phyloP scores from a whole-genome alignment of 2,113 vertebrate genomes.

The Etheostoma cragini region DNA sequence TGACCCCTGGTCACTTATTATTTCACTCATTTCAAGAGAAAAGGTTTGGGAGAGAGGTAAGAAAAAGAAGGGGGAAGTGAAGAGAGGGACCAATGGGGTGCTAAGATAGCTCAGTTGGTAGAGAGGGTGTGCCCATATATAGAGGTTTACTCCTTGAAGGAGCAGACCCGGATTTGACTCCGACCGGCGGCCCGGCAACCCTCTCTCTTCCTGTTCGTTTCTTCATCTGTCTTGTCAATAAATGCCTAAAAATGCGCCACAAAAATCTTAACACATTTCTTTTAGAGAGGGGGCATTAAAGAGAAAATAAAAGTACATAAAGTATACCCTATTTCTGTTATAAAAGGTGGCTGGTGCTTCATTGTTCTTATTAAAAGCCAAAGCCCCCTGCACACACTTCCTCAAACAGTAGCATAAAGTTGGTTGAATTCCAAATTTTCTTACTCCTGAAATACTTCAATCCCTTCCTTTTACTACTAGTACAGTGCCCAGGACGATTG shows the following conservation, averaged over 20 bases:
- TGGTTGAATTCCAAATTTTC: background rate
- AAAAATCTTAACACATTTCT: too few species aligned
- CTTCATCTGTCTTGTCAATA: too few species aligned
- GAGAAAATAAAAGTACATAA: background rate
- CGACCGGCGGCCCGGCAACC: too few species aligned
- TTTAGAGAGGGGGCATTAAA: background rate
- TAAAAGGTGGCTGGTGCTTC: background rate
- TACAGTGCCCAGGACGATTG: too few species aligned
- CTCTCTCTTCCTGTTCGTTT: too few species aligned
- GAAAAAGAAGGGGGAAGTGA: background rate
- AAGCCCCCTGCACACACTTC: too few species aligned
- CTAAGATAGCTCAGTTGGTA: too few species aligned
- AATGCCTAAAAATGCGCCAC: too few species aligned
- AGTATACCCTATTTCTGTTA: background rate
- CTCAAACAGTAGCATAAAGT: background rate
- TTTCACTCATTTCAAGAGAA: conserved; percentile 9
- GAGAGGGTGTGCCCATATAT: too few species aligned
- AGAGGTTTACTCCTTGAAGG: too few species aligned
- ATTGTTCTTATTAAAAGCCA: background rate
- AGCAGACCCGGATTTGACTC: too few species aligned
- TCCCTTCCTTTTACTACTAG: background rate
- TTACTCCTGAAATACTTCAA: background rate
- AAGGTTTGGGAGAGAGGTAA: background rate
- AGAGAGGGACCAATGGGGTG: background rate
- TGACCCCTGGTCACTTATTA: conserved; percentile 73